Percentiles rank a stretch among this genome's conserved stretches.
These are phyloP conservation scores for Sebastes oblongus DNA, from an alignment of 2,797 vertebrate genomes.

Conservation along the genomic window DNA sequence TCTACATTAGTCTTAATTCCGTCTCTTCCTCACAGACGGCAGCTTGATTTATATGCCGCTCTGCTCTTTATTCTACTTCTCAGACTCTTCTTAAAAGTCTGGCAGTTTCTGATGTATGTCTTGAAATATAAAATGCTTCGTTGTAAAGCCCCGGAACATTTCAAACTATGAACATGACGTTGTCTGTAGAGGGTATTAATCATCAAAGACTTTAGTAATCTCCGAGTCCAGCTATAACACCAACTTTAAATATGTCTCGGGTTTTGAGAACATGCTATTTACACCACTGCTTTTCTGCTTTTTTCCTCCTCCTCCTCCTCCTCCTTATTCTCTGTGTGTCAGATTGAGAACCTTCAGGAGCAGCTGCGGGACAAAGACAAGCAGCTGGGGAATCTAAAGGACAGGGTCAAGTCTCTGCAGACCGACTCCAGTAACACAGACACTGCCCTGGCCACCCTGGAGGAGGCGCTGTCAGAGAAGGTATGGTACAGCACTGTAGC, in stretches of 20 bases:
- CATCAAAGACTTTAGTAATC: slow-evolving; percentile 31
- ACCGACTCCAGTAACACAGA: slow-evolving; percentile 98
- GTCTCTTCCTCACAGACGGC: neutral
- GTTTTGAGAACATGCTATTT: slow-evolving; percentile 11
- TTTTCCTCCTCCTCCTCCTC: neutral
- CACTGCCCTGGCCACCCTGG: slow-evolving; percentile 93
- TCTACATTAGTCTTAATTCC: neutral
- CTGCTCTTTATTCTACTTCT: neutral
- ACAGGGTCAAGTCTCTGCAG: slow-evolving; percentile 96
- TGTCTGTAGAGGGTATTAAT: slow-evolving; percentile 9
- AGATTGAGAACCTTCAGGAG: slow-evolving; percentile 94
- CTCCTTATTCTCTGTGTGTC: slow-evolving; percentile 7
- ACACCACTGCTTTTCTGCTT: neutral
- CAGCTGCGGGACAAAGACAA: slow-evolving; percentile 99
- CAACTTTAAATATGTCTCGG: slow-evolving; percentile 2
- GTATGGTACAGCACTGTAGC: slow-evolving; percentile 60
- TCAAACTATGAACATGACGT: neutral
- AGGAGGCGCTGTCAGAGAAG: slow-evolving; percentile 98
- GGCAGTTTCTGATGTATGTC: slow-evolving; percentile 2
- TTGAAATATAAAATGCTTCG: neutral
- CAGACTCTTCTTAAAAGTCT: neutral
- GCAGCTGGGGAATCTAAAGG: slow-evolving; percentile 95
- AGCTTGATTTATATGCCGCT: neutral
- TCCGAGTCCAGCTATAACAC: neutral
- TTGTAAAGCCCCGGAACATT: slow-evolving; percentile 19